Percentiles rank a stretch among this genome's conserved stretches.
Evolutionary conservation across 1,140 invertebrate species (phyloP).

Genomic region (Drosophila miranda): DNA sequence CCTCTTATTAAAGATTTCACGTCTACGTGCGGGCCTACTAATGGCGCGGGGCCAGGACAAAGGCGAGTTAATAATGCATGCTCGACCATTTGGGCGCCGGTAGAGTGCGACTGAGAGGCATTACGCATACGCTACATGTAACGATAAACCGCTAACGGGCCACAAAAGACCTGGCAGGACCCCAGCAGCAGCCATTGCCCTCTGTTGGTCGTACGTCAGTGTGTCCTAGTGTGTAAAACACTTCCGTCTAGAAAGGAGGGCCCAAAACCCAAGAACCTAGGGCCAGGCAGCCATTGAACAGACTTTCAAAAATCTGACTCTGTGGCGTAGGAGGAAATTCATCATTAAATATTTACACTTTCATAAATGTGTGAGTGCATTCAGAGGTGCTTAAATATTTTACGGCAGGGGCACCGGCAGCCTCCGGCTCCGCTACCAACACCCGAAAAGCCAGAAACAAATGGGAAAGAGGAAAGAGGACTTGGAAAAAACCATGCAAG

Average conservation of each 20-base stretch:
- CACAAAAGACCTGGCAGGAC: slow-evolving; percentile 41
- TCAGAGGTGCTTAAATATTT: slow-evolving; percentile 75
- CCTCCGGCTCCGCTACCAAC: background rate
- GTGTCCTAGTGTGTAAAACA: slow-evolving; percentile 16
- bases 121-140: slow-evolving; percentile 63
- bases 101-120: slow-evolving; percentile 29
- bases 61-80: slow-evolving; percentile 59
- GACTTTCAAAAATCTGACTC: slow-evolving; percentile 35
- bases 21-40: slow-evolving; percentile 29
- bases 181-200: slow-evolving; percentile 28
- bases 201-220: background rate
- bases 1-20: slow-evolving; percentile 48
- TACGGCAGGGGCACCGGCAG: slow-evolving; percentile 40
- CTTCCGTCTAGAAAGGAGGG: slow-evolving; percentile 18
- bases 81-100: slow-evolving; percentile 23
- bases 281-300: slow-evolving; percentile 5
- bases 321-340: slow-evolving; percentile 44
- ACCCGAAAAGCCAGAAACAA: slow-evolving; percentile 1
- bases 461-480: background rate
- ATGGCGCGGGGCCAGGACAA: slow-evolving; percentile 23
- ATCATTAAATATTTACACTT: slow-evolving; percentile 79
- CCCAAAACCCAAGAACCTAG: slow-evolving; percentile 1
- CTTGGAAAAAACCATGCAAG: slow-evolving; percentile 62
- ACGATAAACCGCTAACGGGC: slow-evolving; percentile 53
- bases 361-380: slow-evolving; percentile 80